Percentiles rank a stretch among this genome's conserved stretches.
Conservation (phyloP, 2,888 invertebrate genomes). For the Ferdinandea cuprea region DNA sequence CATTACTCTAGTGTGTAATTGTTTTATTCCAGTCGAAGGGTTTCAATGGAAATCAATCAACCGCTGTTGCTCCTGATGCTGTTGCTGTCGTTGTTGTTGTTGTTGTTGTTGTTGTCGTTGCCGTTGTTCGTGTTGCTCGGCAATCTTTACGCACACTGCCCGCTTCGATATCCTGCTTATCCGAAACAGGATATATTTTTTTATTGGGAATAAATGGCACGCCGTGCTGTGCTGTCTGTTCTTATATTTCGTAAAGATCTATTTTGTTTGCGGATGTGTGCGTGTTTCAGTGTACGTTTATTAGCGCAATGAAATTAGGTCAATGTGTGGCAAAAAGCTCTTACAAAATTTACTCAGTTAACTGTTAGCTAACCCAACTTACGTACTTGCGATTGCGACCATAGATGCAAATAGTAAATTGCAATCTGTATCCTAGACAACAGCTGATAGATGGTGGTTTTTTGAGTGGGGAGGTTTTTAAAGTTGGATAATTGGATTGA, state of each 20-base stretch:
- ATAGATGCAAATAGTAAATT: slow-evolving; percentile 32
- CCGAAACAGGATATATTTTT: slow-evolving; percentile 15
- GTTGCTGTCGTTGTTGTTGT: slow-evolving; percentile 10
- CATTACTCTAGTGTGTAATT: slow-evolving; percentile 76
- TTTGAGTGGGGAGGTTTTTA: neutral
- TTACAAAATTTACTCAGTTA: slow-evolving; percentile 26
- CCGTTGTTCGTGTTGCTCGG: neutral
- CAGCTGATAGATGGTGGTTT: neutral
- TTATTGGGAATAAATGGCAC: slow-evolving; percentile 23
- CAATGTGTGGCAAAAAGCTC: slow-evolving; percentile 33
- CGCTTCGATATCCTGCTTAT: slow-evolving; percentile 24
- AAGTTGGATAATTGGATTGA: neutral
- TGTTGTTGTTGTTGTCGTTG: too few relatives aligned
- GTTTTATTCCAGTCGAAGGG: slow-evolving; percentile 77
- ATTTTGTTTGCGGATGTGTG: neutral
- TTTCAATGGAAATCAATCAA: slow-evolving; percentile 75
- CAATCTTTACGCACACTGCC: slow-evolving; percentile 14
- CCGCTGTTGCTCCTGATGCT: slow-evolving; percentile 35
- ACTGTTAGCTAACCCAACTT: slow-evolving; percentile 25
- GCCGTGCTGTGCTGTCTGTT: neutral
- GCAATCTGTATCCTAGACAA: slow-evolving; percentile 16
- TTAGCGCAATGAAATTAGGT: slow-evolving; percentile 9
- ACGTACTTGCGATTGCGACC: too few relatives aligned
- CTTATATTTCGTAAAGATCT: neutral
- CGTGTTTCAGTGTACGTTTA: too few relatives aligned